Base-by-base conservation (phyloP, 1,140 invertebrate genomes). In the Ostrea edulis region DNA sequence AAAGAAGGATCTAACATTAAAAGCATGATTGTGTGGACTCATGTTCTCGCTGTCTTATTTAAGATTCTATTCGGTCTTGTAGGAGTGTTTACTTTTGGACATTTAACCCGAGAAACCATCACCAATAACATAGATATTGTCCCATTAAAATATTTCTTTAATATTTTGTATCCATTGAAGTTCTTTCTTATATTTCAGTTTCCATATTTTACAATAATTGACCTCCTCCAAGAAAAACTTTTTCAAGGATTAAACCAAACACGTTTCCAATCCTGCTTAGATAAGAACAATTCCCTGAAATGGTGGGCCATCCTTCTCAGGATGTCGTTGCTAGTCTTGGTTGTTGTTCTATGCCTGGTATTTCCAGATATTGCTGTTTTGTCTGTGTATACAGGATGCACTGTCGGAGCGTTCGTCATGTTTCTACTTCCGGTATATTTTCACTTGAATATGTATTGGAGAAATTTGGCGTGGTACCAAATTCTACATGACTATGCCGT, bases 201-300 rank as follows among this genome's bases (percentile, higher is more conserved):
- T 77, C 68, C 68, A 25, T 77, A 77, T 77, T 77, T 77, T 77
- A 25, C 68, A 29, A 77, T 77, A 29, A 35, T 77, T 12, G 68
- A 77, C 29, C 68, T 77, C 68, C 25, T 77, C 68, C 68, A 77
- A 77, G 68, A 77, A 35, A 77, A 77, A 77, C 68, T 77, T 29
- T 77, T 77, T 35, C 68, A 77, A 77, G 68, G 68, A 29, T 8
- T 77, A 35, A 77, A 77, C 14, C 25, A 29, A 17, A 14, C 68
- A 2, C 29, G 68, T 12, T 77, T 77, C 29, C 68, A 25, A 44
- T 77, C 68, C 25, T 77, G 68, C 25, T 25, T 77, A 17, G 25
- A 77, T 77, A 3, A 77, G 25, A 25, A 35, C 14, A 77, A 77
- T 3, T 25, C 68, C 12, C 29, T 77, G 25, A 77, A 77, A 35